phyloP scores from a whole-genome alignment of 2,797 vertebrate species.

The Enteromius viviparus region DNA sequence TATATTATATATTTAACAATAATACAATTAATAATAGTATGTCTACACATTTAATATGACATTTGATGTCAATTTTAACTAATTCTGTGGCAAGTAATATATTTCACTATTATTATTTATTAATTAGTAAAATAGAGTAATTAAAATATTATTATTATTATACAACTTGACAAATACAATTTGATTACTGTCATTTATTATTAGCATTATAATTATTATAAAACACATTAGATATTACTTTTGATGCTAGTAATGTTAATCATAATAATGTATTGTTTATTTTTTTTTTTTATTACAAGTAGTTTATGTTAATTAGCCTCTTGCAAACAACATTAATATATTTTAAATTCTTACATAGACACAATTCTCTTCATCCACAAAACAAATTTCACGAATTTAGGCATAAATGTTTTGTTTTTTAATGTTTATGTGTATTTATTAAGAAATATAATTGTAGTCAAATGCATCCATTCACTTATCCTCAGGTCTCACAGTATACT shows the following conservation, averaged over 20 bases:
- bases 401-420: neutral
- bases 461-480: neutral
- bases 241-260: neutral
- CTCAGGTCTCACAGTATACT: neutral
- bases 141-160: too few relatives aligned
- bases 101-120: neutral
- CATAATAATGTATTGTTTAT: neutral
- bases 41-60: too few relatives aligned
- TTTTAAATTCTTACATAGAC: neutral
- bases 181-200: neutral
- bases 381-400: neutral
- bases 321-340: neutral
- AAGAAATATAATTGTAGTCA: neutral
- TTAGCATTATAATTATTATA: neutral
- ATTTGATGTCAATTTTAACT: neutral
- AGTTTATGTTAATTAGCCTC: neutral
- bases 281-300: neutral
- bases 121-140: neutral
- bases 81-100: neutral
- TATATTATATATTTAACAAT: too few relatives aligned
- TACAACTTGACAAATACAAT: too few relatives aligned
- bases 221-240: neutral
- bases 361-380: neutral
- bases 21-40: too few relatives aligned
- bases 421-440: neutral